Base-by-base conservation (phyloP, 2,888 invertebrate genomes). In the Sminthurides aquaticus region DNA sequence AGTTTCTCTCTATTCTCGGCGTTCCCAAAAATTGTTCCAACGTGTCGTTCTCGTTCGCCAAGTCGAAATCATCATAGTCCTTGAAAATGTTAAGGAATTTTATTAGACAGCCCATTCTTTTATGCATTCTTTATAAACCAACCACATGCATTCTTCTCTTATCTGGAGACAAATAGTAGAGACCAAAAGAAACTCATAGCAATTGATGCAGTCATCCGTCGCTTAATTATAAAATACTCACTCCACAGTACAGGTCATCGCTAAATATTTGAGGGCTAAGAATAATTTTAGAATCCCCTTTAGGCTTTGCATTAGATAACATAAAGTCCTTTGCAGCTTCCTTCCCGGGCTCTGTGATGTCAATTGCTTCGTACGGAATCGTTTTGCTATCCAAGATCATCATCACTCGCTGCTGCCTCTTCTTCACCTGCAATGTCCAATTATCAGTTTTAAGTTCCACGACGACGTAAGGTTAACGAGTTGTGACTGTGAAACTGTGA, bases 191-290 rank as follows among this genome's bases (percentile, higher is more conserved):
- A n/a, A n/a, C n/a, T n/a, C n/a, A n/a, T n/a, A n/a, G n/a, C n/a
- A n/a, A n/a, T n/a, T n/a, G n/a, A n/a, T n/a, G 11, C 48, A 43
- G 18, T 43, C 11, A 43, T 18, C 48, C 48, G 48, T 43, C 48
- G 48, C 48, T 15, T 43, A 15, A 43, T 43, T 15, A 15, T 43
- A 15, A 43, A 43, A 43, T 43, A 81, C 85, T 83, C 81, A 94
- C 94, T 78, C 97, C 97, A 78, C 94, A 92, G 78, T 93, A 95
- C 71, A 88, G 87, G 15, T 89, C 89, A 69, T 91, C 94, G 78
- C 91, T 91, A 79, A 96, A 97, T 75, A 98, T 83, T 80, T 98
- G 98, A 65, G 97, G 97, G 55, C 96, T 94, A 76, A 93, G 80
- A 60, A 92, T 86, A 75, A 90, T 87, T 78, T 88, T 85, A 56